phyloP scores from a whole-genome alignment of 2,113 vertebrate species.

The Silurus meridionalis region DNA sequence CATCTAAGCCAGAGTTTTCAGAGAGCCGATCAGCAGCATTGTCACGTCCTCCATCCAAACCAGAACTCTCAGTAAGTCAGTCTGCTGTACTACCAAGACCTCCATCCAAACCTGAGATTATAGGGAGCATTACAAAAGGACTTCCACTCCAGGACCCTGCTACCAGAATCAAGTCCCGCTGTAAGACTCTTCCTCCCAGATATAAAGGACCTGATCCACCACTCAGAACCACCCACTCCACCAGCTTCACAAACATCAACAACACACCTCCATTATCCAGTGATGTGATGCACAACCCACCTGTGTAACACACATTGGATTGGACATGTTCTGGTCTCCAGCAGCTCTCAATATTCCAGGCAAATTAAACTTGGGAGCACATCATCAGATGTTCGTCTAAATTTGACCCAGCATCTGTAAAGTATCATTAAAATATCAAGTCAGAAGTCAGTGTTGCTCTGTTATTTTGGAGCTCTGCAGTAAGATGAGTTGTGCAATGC shows the following conservation, averaged over 20 bases:
- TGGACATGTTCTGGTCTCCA: conserved; percentile 34
- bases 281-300: conserved; percentile 65
- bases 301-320: conserved; percentile 54
- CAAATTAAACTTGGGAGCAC: neutral
- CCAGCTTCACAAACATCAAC: conserved; percentile 67
- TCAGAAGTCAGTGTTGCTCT: conserved; percentile 13
- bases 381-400: neutral
- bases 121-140: conserved; percentile 59
- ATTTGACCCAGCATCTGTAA: conserved; percentile 1
- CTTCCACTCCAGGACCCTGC: conserved; percentile 63
- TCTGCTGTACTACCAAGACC: conserved; percentile 51
- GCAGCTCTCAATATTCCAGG: conserved; percentile 50
- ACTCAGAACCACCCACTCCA: conserved; percentile 67
- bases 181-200: conserved; percentile 70
- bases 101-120: conserved; percentile 61
- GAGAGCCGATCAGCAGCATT: conserved; percentile 20
- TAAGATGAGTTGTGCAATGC: neutral
- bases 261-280: conserved; percentile 65
- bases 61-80: conserved; percentile 3
- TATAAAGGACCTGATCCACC: conserved; percentile 54
- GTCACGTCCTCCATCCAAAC: conserved; percentile 46
- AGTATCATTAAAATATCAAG: neutral
- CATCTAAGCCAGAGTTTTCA: conserved; percentile 35
- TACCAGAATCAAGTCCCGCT: conserved; percentile 65
- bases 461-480: neutral